phyloP scores from a whole-genome alignment of 2,113 vertebrate species.

The Copsychus sechellarum region DNA sequence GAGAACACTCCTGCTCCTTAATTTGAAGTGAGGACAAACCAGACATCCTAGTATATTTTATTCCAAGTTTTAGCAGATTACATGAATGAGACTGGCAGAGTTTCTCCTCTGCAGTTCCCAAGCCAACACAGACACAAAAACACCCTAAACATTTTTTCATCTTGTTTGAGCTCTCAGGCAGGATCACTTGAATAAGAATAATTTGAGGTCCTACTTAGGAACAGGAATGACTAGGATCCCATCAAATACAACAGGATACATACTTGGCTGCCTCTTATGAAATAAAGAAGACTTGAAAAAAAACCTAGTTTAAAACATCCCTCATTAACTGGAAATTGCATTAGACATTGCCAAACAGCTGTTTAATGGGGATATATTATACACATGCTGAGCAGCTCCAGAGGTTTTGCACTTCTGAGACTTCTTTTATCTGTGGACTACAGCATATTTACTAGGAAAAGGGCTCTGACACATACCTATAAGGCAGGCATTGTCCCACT shows the following conservation, averaged over 20 bases:
- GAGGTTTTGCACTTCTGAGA: constrained; percentile 36
- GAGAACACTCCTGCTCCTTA: not conserved
- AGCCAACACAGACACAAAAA: not conserved
- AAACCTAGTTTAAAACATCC: not conserved
- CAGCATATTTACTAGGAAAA: not conserved
- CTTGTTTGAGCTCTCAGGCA: not conserved
- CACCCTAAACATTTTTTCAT: not conserved
- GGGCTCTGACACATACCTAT: not conserved
- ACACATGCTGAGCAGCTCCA: not conserved
- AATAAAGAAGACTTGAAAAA: not conserved
- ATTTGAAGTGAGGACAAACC: not conserved
- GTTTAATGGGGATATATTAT: constrained; percentile 16
- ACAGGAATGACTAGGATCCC: not conserved
- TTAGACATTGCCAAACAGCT: constrained; percentile 44
- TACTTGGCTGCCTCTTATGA: not conserved
- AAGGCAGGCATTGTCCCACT: constrained; percentile 5
- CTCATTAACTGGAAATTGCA: constrained; percentile 28
- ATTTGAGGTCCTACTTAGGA: not conserved
- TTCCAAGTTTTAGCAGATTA: not conserved
- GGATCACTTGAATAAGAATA: not conserved
- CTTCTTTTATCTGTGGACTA: constrained; percentile 42
- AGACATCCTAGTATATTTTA: not conserved
- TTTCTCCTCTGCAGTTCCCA: not conserved
- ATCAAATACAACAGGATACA: not conserved
- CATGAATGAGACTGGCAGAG: not conserved